These are phyloP conservation scores for Neodiprion fabricii DNA, from an alignment of 1,140 invertebrate genomes.

Conservation along the genomic window DNA sequence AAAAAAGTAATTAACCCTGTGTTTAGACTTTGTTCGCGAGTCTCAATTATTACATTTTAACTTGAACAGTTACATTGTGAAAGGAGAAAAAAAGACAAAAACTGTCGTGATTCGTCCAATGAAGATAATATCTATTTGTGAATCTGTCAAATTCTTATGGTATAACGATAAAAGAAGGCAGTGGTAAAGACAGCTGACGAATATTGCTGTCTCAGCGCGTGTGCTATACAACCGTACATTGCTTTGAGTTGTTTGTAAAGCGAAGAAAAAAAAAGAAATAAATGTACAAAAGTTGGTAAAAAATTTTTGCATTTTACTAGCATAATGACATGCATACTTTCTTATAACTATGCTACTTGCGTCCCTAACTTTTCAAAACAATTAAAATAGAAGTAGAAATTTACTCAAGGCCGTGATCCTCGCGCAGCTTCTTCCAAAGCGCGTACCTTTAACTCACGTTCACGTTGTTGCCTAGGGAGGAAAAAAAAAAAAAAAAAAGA, in stretches of 20 bases:
- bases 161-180: no score
- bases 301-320: neutral
- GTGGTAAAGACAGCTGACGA: no score
- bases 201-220: no score
- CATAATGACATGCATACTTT: neutral
- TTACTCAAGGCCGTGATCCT: conserved; percentile 71
- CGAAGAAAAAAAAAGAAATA: neutral
- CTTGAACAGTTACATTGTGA: no score
- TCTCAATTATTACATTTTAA: no score
- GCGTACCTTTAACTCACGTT: conserved; percentile 83
- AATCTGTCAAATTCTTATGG: no score
- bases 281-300: neutral
- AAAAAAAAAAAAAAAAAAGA: conserved; percentile 22
- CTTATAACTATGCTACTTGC: neutral
- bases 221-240: no score
- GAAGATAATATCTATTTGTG: no score
- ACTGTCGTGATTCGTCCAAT: no score
- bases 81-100: no score
- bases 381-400: neutral
- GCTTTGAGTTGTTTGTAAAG: neutral
- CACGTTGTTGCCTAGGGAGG: conserved; percentile 76
- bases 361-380: conserved; percentile 9
- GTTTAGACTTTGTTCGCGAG: no score
- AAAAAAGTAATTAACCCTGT: no score
- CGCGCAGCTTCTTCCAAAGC: conserved; percentile 84